These are phyloP conservation scores for Cyphomyrus plagiostoma DNA, from an alignment of 2,113 vertebrate species.

Conservation along the genomic window DNA sequence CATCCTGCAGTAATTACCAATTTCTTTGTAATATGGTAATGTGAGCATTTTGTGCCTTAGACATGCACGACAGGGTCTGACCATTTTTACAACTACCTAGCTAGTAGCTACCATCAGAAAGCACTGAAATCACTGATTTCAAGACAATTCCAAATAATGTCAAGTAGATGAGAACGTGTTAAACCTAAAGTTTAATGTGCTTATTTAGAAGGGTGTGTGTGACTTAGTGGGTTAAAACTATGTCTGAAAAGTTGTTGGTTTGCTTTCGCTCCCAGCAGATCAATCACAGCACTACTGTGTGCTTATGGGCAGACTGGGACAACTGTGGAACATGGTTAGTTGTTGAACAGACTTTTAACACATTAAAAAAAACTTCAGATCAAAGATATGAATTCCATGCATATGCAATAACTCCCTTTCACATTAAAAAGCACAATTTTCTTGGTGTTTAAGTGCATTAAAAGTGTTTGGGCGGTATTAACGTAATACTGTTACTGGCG, in stretches of 20 bases:
- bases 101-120: no score
- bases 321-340: not conserved
- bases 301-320: no score
- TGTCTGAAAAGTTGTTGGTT: no score
- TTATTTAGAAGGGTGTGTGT: no score
- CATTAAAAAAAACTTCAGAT: not conserved
- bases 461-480: not conserved
- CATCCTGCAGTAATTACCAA: not conserved
- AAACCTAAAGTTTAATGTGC: no score
- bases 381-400: not conserved
- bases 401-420: not conserved
- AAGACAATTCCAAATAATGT: no score
- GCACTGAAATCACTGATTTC: no score
- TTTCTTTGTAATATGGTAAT: not conserved
- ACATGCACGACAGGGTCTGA: not conserved
- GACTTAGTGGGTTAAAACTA: no score
- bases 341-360: not conserved
- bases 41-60: not conserved
- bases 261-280: no score
- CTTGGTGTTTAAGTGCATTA: not conserved
- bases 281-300: no score
- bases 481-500: not conserved
- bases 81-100: not conserved
- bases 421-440: not conserved
- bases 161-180: no score